Conservation (phyloP, 2,113 vertebrate genomes). For the Sinosuthora webbiana region DNA sequence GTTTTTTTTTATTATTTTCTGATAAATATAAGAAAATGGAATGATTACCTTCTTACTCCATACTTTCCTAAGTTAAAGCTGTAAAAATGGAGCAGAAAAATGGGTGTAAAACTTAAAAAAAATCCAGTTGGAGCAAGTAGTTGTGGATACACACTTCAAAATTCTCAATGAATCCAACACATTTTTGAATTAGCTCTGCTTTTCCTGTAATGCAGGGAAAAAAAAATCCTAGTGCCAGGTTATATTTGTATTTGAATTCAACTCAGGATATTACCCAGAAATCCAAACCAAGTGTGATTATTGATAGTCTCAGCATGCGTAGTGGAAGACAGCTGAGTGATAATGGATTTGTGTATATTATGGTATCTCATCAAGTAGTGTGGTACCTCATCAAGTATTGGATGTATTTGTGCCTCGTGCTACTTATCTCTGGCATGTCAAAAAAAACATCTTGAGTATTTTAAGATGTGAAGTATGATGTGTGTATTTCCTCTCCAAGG, state of each 20-base stretch:
- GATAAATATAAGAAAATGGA: background rate
- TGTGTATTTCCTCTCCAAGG: background rate
- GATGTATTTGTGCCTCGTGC: background rate
- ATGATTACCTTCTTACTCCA: background rate
- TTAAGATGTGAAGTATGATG: background rate
- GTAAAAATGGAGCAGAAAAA: background rate
- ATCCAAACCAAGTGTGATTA: constrained; percentile 9
- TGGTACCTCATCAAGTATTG: constrained; percentile 12
- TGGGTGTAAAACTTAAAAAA: background rate
- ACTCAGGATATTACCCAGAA: background rate
- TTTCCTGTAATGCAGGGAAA: background rate
- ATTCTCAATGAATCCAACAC: background rate
- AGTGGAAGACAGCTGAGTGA: background rate
- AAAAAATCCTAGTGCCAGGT: background rate
- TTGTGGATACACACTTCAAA: background rate
- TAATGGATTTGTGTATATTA: background rate
- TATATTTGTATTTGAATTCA: background rate
- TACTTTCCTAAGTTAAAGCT: background rate
- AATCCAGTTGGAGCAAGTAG: background rate
- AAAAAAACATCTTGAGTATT: background rate
- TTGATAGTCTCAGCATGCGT: background rate
- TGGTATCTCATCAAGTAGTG: background rate
- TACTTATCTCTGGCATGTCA: constrained; percentile 21
- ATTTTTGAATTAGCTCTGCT: background rate
- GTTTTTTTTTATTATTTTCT: background rate